Evolutionary conservation across 2,113 vertebrate genomes (phyloP).

Genomic region (Oryzias curvinotus): DNA sequence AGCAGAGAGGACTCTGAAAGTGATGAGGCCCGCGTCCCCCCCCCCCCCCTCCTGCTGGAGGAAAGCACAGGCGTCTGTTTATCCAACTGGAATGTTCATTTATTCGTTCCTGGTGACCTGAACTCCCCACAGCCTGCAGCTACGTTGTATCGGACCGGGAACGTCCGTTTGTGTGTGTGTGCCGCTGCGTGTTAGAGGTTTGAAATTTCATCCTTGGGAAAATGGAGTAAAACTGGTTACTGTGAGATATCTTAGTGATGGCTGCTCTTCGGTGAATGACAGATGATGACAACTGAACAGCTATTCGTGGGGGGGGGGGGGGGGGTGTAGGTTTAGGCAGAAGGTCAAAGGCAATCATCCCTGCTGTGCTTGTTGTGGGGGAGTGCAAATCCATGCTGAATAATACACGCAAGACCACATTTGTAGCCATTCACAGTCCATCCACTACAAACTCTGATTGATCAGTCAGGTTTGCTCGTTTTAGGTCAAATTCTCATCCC

Average conservation of each 20-base stretch:
- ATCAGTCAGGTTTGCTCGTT: constrained; percentile 53
- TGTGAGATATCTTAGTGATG: constrained; percentile 28
- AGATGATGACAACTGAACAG: constrained; percentile 74
- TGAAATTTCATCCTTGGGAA: constrained; percentile 57
- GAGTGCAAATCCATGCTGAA: constrained; percentile 50
- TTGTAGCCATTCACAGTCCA: constrained; percentile 26
- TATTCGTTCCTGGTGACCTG: constrained; percentile 58
- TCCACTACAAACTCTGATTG: constrained; percentile 47
- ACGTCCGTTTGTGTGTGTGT: constrained; percentile 6
- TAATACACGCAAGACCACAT: constrained; percentile 46
- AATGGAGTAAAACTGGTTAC: constrained; percentile 57
- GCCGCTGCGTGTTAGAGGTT: constrained; percentile 14
- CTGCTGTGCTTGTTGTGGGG: constrained; percentile 46
- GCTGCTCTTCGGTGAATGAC: constrained; percentile 62
- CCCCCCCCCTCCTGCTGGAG: constrained; percentile 50
- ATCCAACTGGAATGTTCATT: constrained; percentile 72
- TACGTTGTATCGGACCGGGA: constrained; percentile 30
- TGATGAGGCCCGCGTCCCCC: constrained; percentile 54
- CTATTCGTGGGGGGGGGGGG: constrained; percentile 53
- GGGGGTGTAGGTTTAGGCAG: constrained; percentile 62
- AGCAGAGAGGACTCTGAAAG: constrained; percentile 23
- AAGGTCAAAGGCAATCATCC: constrained; percentile 75
- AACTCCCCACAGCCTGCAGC: constrained; percentile 46
- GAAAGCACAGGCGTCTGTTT: constrained; percentile 59
- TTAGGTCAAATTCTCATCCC: constrained; percentile 58